Percentiles rank a stretch among this genome's conserved stretches.
These are phyloP conservation scores for Venustoraphidia nigricollis DNA, from an alignment of 2,888 invertebrate species.

Conservation along the genomic window DNA sequence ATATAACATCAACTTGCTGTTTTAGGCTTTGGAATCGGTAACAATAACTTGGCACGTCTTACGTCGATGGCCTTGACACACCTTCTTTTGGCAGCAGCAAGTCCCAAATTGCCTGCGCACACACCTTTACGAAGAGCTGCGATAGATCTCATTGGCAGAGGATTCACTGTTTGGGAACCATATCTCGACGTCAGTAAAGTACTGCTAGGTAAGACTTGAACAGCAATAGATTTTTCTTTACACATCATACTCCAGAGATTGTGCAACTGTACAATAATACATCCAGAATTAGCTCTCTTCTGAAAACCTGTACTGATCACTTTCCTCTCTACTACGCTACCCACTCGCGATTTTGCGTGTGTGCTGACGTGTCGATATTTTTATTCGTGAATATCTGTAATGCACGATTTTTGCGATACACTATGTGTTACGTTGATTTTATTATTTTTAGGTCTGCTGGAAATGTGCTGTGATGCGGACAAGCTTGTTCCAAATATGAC, in stretches of 20 bases:
- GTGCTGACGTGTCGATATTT: no score
- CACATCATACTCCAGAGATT: not conserved
- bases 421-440: not conserved
- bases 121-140: constrained; percentile 91
- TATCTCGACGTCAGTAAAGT: constrained; percentile 88
- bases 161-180: constrained; percentile 98
- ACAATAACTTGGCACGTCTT: constrained; percentile 78
- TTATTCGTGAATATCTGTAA: constrained; percentile 9
- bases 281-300: no score
- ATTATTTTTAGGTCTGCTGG: constrained; percentile 54
- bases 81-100: constrained; percentile 75
- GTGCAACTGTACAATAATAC: not conserved
- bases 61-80: constrained; percentile 92
- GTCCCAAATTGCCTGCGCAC: constrained; percentile 71
- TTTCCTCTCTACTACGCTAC: no score
- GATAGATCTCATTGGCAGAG: constrained; percentile 91
- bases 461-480: constrained; percentile 83
- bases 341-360: no score
- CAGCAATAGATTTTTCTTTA: not conserved
- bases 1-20: constrained; percentile 1
- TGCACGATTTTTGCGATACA: no score
- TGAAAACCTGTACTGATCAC: no score
- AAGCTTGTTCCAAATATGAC: constrained; percentile 85
- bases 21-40: constrained; percentile 57
- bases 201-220: constrained; percentile 33